Percentiles rank a stretch among this genome's conserved stretches.
Conservation (phyloP, 23 tunicate species). For the Ciona savignyi region DNA sequence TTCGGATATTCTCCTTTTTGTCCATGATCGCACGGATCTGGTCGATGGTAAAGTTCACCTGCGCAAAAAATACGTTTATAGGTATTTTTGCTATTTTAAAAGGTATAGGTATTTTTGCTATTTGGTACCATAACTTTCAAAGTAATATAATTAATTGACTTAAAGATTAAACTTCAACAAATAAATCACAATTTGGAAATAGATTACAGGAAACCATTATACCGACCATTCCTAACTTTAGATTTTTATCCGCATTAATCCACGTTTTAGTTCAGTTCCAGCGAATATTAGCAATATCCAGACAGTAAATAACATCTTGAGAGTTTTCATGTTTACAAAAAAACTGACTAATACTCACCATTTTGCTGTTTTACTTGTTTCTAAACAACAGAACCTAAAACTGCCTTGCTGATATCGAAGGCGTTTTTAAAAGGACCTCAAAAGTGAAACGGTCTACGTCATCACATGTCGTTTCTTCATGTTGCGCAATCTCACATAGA, state of each 20-base stretch:
- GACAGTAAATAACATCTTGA: neutral
- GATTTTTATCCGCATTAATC: neutral
- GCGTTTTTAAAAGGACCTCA: neutral
- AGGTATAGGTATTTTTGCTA: neutral
- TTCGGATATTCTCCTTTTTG: slow-evolving; percentile 88
- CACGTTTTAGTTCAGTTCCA: neutral
- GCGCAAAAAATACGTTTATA: neutral
- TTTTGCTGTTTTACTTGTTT: slow-evolving; percentile 1
- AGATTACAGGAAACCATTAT: neutral
- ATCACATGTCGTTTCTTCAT: neutral
- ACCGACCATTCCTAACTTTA: neutral
- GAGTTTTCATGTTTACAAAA: neutral
- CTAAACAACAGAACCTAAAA: neutral
- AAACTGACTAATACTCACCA: neutral
- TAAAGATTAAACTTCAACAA: too few species aligned
- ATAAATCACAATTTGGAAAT: too few species aligned
- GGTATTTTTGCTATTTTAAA: neutral
- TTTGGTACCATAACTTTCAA: too few species aligned
- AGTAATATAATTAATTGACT: too few species aligned
- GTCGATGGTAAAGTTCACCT: slow-evolving; percentile 97
- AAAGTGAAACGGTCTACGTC: slow-evolving; percentile 9
- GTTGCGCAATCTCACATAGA: slow-evolving; percentile 4
- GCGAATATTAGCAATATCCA: neutral
- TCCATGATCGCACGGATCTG: slow-evolving; percentile 99
- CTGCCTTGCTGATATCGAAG: neutral